phyloP scores from a whole-genome alignment of 2,113 vertebrate species.

The Salvelinus alpinus region DNA sequence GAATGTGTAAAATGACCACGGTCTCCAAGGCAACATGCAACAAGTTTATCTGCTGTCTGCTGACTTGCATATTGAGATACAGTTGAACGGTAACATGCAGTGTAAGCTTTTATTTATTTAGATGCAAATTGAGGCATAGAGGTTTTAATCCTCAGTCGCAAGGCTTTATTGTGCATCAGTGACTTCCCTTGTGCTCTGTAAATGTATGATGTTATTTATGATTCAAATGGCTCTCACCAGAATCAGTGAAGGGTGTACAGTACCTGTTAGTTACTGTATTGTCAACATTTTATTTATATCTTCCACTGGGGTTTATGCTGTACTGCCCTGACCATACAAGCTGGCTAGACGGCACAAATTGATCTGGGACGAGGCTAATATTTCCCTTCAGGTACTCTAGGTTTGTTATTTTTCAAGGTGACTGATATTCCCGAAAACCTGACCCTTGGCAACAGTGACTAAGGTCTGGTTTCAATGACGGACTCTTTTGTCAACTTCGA shows the following conservation, averaged over 20 bases:
- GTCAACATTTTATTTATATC: slow-evolving; percentile 19
- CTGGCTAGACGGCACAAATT: too few species aligned
- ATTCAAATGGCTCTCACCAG: slow-evolving; percentile 49
- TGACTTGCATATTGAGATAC: slow-evolving; percentile 40
- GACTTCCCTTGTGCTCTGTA: slow-evolving; percentile 46
- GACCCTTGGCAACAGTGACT: too few species aligned
- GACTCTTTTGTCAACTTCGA: too few species aligned
- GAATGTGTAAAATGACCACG: not conserved
- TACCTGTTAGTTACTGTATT: slow-evolving; percentile 24
- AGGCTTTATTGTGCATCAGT: slow-evolving; percentile 49
- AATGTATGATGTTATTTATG: slow-evolving; percentile 57
- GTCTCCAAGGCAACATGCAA: slow-evolving; percentile 40
- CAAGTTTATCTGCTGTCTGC: slow-evolving; percentile 41
- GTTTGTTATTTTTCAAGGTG: not conserved
- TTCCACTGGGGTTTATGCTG: slow-evolving; percentile 7
- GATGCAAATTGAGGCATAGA: slow-evolving; percentile 56
- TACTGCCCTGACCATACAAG: too few species aligned
- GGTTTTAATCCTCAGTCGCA: slow-evolving; percentile 49
- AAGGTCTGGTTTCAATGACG: too few species aligned
- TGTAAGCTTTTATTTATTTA: slow-evolving; percentile 55
- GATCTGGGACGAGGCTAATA: not conserved
- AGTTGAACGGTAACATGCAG: slow-evolving; percentile 44
- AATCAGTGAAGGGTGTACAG: slow-evolving; percentile 3
- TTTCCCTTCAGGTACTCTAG: slow-evolving; percentile 11
- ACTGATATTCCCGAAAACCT: slow-evolving; percentile 28